Evolutionary conservation across 2,113 vertebrate species (phyloP), one percentile per base, ranked within the genome.

Genomic region (Eonycteris spelaea): DNA sequence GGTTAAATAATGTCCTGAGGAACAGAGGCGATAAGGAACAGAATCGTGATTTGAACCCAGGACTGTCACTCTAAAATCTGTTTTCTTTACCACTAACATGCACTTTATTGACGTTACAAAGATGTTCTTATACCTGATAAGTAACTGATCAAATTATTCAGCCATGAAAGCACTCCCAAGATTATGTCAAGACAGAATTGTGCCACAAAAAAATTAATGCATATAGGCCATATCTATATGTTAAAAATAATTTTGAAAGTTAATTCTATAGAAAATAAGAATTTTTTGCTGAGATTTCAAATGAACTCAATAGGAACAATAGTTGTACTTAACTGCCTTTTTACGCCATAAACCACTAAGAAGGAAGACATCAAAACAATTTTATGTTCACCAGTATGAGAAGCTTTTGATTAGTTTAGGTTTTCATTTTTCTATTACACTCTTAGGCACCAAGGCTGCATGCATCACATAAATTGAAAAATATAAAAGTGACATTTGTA

Each of bases 401-500:
- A 71, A 77, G 9, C 28, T 91, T 97, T 80, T 92, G 91, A 94
- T 95, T 92, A 85, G 75, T 21, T 94, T 92, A 88, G 45, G 59
- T 94, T 96, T 95, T 90, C 71, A 77, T 84, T 67, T 93, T 83
- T 86, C 70, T 90, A 67, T 68, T 89, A 79, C 5, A 11, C 38
- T 96, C 19, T 30, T 0, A 51, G 71, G 24, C 78, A 53, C 19
- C 6, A 77, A 6, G 24, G 35, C 7, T 79, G 35, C 73, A 92
- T 8, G 7, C 14, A 79, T 57, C 40, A 89, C 16, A 82, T 96
- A 83, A 97, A 68, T n/a, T 86, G 90, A 89, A 95, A 97, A 95
- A 93, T 78, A 95, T 86, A 87, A 91, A 96, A 89, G 35, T 91
- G 48, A 96, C 86, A 95, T 86, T 84, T 22, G 33, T 91, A 74